phyloP scores from a whole-genome alignment of 2,888 invertebrate species.

The Diabrotica balteata region DNA sequence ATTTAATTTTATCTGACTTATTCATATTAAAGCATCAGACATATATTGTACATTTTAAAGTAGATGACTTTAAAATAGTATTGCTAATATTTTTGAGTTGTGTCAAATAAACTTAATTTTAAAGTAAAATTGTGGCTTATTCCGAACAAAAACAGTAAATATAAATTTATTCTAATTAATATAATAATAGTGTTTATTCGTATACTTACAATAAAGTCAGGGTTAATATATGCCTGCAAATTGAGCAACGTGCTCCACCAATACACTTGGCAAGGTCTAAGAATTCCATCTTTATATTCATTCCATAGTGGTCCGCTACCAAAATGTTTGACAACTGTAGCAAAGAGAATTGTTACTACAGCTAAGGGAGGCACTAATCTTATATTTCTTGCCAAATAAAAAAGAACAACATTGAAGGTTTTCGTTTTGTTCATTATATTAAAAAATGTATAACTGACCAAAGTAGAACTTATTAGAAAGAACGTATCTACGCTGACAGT shows the following conservation, averaged over 20 bases:
- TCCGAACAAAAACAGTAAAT: too few relatives aligned
- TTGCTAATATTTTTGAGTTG: too few relatives aligned
- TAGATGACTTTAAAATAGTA: too few relatives aligned
- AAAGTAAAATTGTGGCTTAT: too few relatives aligned
- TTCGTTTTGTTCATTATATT: constrained; percentile 50
- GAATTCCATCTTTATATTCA: constrained; percentile 15
- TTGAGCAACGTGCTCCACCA: constrained; percentile 60
- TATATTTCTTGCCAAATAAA: constrained; percentile 59
- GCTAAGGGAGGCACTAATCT: constrained; percentile 62
- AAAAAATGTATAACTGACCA: constrained; percentile 61
- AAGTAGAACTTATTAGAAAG: constrained; percentile 67
- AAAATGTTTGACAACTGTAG: constrained; percentile 58
- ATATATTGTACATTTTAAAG: too few relatives aligned
- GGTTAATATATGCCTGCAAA: constrained; percentile 54
- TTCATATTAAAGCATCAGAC: too few relatives aligned
- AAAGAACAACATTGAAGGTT: constrained; percentile 53
- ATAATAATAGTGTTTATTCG: too few relatives aligned
- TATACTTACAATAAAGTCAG: constrained; percentile 43
- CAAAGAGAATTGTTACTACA: constrained; percentile 57
- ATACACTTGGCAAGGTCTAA: constrained; percentile 47
- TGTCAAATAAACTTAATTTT: too few relatives aligned
- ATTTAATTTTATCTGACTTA: too few relatives aligned
- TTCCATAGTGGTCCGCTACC: constrained; percentile 62
- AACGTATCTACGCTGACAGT: constrained; percentile 69
- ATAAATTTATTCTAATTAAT: too few relatives aligned